Conservation (phyloP, 2,888 invertebrate genomes). For the Lycocerus yunnanus region DNA sequence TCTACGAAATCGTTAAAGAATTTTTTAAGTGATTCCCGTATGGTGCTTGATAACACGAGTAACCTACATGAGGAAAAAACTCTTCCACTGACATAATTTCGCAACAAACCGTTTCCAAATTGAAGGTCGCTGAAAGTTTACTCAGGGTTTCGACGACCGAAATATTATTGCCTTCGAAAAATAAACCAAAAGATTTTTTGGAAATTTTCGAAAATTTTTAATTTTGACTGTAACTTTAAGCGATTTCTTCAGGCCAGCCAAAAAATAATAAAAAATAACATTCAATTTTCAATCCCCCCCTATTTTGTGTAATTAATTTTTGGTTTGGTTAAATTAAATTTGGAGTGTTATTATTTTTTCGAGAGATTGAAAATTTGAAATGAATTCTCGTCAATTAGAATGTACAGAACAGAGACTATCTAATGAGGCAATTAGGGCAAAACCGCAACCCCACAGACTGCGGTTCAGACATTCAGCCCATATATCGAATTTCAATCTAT, state of each 20-base stretch:
- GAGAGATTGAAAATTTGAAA: not conserved
- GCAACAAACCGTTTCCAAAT: not conserved
- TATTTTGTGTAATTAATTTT: no score
- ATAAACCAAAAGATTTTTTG: no score
- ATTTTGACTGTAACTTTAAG: no score
- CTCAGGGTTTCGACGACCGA: not conserved
- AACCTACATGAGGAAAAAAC: not conserved
- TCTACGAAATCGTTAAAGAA: not conserved
- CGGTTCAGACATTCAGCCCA: constrained; percentile 7
- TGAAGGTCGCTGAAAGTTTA: not conserved
- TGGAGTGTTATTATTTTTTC: not conserved
- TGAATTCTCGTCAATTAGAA: not conserved
- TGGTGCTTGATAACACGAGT: not conserved
- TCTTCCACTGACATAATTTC: not conserved
- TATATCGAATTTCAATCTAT: not conserved
- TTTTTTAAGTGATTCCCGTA: not conserved
- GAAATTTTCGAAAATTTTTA: no score
- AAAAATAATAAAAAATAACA: no score
- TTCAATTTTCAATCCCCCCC: no score
- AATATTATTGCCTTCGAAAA: not conserved
- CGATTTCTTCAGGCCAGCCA: no score
- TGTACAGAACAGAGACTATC: constrained; percentile 34
- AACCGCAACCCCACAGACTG: constrained; percentile 43
- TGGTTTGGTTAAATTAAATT: no score
- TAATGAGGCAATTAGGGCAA: constrained; percentile 47